Evolutionary conservation across 2,113 vertebrate species (phyloP), one percentile per base, ranked within the genome.

Genomic region (Pseudopipra pipra): DNA sequence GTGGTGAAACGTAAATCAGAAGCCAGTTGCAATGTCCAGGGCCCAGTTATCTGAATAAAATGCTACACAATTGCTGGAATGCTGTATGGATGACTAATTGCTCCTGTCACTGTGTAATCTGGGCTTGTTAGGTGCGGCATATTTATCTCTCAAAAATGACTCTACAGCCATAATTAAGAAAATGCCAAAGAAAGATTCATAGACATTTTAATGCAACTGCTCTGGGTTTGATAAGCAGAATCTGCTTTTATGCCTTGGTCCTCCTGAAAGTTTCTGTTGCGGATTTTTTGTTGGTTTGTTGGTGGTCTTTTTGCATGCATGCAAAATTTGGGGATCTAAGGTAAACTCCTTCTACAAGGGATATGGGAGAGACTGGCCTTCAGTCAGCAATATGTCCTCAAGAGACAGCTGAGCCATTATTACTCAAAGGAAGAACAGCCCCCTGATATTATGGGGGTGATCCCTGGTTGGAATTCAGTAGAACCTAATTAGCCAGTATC

Each of bases 391-490:
- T 41, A 30, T 47, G 70, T 63, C 90, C 71, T 65, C 9, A 13
- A 85, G 62, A 95, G 88, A 47, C 77, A 88, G 71, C 72, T 86
- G 93, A 94, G 85, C 91, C 18, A 8, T 92, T 80, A 66, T 66
- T 72, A 92, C 78, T 80, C 68, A 61, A 80, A 84, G 80, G 56
- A 82, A 59, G 41, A 96, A 46, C 22, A 86, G 87, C 65, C 73
- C 88, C 79, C 33, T 66, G 72, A 54, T 37, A 79, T 30, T 30
- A 30, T 54, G 17, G 63, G 67, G 56, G 54, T 58, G 65, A 76
- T 41, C 86, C 11, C 49, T 93, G 90, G 65, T 30, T 73, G 71
- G 82, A 90, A 75, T 39, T 90, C 79, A 80, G 28, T 24, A 65
- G 54, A 63, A 51, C 19, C 20, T 71, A 61, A 66, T 67, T 35